These are phyloP conservation scores for Trididemnum nubilum DNA, from an alignment of 23 tunicate genomes.

Conservation along the genomic window DNA sequence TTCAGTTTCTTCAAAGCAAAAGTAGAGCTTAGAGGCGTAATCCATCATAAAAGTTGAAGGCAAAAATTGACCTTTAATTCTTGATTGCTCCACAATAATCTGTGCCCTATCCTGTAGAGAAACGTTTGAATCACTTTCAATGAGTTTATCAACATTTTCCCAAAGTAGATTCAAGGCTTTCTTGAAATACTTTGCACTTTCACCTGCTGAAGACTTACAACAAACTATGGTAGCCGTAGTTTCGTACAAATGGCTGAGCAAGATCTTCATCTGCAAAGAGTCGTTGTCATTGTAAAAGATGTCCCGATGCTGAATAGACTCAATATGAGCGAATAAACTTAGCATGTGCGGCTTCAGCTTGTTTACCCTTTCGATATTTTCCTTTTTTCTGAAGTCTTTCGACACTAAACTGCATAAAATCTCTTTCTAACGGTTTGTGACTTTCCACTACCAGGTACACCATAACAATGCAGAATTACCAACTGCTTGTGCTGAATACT, in stretches of 20 bases:
- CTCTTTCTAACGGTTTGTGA: constrained; percentile 10
- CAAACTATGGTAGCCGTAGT: neutral
- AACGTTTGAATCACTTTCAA: no score
- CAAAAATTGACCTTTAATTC: no score
- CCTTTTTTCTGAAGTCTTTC: constrained; percentile 8
- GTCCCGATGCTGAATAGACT: no score
- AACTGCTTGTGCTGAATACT: neutral
- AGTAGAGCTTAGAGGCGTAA: neutral
- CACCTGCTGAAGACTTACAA: neutral
- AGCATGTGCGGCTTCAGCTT: neutral
- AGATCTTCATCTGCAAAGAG: neutral
- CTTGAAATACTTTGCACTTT: neutral
- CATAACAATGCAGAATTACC: constrained; percentile 13
- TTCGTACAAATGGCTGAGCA: neutral
- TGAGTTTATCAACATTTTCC: no score
- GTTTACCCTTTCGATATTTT: neutral
- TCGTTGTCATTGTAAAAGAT: neutral
- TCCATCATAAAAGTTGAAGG: neutral
- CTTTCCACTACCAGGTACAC: constrained; percentile 33
- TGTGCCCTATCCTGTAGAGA: no score
- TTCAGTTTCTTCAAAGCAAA: neutral
- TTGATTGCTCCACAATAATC: no score
- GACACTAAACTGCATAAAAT: constrained; percentile 6
- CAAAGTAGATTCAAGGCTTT: neutral
- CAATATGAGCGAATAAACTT: neutral